phyloP scores from a whole-genome alignment of 1,140 invertebrate species.

The Nasonia longicornis region DNA sequence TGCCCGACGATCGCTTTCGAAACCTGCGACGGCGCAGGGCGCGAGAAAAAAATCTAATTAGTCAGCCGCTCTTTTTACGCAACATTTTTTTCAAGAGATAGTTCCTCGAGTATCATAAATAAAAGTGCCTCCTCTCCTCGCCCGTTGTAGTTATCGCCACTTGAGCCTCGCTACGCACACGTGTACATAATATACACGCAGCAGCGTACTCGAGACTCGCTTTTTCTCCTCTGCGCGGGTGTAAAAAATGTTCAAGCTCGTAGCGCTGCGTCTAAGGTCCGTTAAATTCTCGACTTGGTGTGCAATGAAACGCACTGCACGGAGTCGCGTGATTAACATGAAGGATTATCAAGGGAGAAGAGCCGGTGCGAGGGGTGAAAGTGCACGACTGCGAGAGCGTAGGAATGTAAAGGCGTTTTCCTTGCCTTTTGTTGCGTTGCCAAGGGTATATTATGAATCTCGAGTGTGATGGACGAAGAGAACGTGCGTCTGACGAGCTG shows the following conservation, averaged over 20 bases:
- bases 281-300: conserved; percentile 22
- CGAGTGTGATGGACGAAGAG: too few species aligned
- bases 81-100: conserved; percentile 30
- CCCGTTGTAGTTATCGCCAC: background rate
- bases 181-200: background rate
- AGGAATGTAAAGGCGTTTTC: background rate
- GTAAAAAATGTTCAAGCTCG: conserved; percentile 20
- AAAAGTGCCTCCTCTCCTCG: conserved; percentile 14
- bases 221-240: conserved; percentile 3
- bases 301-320: background rate
- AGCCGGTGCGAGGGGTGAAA: background rate
- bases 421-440: background rate
- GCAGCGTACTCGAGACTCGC: conserved; percentile 2
- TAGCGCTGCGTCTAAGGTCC: background rate
- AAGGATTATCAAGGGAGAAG: background rate
- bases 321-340: background rate
- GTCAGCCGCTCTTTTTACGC: conserved; percentile 4
- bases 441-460: background rate
- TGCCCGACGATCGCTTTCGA: too few species aligned
- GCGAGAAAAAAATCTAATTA: background rate
- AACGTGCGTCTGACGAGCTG: background rate
- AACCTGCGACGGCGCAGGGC: too few species aligned
- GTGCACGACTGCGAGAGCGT: too few species aligned
- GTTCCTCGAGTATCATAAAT: conserved; percentile 37
- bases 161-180: background rate